Conservation (phyloP, 2,797 vertebrate species). For the Aratinga solstitialis region DNA sequence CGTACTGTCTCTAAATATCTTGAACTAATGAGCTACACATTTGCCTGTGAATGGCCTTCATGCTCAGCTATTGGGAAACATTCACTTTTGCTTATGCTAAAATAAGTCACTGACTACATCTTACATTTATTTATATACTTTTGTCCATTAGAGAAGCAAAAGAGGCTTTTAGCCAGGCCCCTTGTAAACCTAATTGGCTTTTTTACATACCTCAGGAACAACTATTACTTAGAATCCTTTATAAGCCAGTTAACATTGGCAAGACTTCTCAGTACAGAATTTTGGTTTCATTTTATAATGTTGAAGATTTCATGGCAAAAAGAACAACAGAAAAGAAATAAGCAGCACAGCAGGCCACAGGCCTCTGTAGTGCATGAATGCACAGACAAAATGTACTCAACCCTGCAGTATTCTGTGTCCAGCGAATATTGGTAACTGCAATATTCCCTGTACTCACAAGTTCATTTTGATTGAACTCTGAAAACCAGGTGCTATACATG, state of each 20-base stretch:
- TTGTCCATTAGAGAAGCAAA: background rate
- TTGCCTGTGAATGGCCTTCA: background rate
- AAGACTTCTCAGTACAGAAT: background rate
- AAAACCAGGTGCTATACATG: background rate
- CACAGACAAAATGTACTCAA: background rate
- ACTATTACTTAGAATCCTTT: background rate
- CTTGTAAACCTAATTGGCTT: background rate
- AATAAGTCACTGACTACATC: background rate
- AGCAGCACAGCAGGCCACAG: background rate
- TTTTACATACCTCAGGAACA: background rate
- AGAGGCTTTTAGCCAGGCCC: background rate
- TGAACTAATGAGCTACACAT: background rate
- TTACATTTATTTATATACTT: background rate
- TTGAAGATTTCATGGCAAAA: background rate
- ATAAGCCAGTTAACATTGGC: background rate
- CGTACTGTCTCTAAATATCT: background rate
- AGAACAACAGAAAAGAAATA: background rate
- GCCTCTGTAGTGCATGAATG: background rate
- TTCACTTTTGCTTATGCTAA: background rate
- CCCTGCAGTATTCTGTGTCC: background rate
- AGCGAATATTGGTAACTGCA: background rate
- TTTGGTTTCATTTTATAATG: background rate
- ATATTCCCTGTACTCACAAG: background rate
- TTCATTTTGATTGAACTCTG: background rate
- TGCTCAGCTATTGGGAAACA: background rate